These are phyloP conservation scores for Rhingia campestris DNA, from an alignment of 2,888 invertebrate species.

Conservation along the genomic window DNA sequence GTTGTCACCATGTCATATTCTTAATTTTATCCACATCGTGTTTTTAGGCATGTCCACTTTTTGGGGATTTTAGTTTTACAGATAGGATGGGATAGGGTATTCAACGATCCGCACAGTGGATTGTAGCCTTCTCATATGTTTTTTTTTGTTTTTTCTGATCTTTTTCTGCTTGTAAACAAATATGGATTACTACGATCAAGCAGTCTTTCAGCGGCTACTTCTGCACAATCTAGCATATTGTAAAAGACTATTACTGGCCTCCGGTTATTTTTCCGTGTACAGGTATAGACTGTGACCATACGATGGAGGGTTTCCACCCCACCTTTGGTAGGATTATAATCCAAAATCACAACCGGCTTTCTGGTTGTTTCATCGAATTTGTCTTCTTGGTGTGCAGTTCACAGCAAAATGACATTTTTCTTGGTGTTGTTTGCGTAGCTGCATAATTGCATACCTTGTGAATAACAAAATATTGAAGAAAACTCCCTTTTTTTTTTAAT, in stretches of 20 bases:
- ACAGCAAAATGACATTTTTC: slow-evolving; percentile 42
- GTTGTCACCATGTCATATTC: too few species aligned
- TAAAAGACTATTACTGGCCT: slow-evolving; percentile 39
- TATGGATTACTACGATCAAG: too few species aligned
- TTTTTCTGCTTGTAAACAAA: too few species aligned
- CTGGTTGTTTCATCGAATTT: slow-evolving; percentile 35
- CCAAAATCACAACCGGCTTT: slow-evolving; percentile 32
- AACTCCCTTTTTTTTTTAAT: slow-evolving; percentile 19
- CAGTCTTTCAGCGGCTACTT: too few species aligned
- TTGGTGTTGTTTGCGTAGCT: slow-evolving; percentile 29
- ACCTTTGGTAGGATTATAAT: slow-evolving; percentile 23
- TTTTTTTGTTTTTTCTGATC: too few species aligned
- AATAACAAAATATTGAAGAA: slow-evolving; percentile 30
- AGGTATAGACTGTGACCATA: slow-evolving; percentile 24
- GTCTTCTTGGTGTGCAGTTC: slow-evolving; percentile 35
- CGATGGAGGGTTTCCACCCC: slow-evolving; percentile 30
- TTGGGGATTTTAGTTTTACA: too few species aligned
- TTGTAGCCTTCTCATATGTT: too few species aligned
- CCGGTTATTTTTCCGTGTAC: slow-evolving; percentile 39
- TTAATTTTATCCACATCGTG: too few species aligned
- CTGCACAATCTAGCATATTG: too few species aligned
- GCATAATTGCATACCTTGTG: slow-evolving; percentile 10
- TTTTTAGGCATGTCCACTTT: too few species aligned
- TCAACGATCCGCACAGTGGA: too few species aligned
- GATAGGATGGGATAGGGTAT: too few species aligned